Percentiles rank a stretch among this genome's conserved stretches.
These are phyloP conservation scores for Synaphobranchus kaupii DNA, from an alignment of 2,797 vertebrate genomes.

Conservation along the genomic window DNA sequence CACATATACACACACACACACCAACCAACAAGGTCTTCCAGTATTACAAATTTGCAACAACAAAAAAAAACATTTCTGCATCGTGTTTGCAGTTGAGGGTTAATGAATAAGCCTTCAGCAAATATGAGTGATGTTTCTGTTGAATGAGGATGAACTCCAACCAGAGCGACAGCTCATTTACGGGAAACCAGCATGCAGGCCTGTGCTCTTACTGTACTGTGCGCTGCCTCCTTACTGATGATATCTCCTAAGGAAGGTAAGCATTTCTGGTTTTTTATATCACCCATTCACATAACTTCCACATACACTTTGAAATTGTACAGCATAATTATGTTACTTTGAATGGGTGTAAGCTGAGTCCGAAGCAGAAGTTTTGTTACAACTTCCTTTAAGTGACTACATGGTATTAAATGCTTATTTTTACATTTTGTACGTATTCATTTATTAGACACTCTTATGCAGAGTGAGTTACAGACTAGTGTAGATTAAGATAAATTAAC, in stretches of 20 bases:
- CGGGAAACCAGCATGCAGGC: conserved; percentile 39
- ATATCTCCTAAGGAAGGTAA: conserved; percentile 57
- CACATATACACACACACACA: conserved; percentile 16
- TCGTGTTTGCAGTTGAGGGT: conserved; percentile 48
- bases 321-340: neutral
- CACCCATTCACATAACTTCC: neutral
- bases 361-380: neutral
- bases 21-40: neutral
- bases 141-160: neutral
- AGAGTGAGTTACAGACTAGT: too few relatives aligned
- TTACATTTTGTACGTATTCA: neutral
- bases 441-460: too few relatives aligned
- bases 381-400: neutral
- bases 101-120: conserved; percentile 71
- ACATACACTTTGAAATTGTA: neutral
- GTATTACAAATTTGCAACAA: neutral
- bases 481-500: too few relatives aligned
- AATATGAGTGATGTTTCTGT: conserved; percentile 55
- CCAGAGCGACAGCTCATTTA: neutral
- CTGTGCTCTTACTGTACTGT: conserved; percentile 35
- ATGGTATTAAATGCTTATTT: neutral
- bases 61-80: neutral
- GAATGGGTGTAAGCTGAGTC: neutral
- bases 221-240: conserved; percentile 38
- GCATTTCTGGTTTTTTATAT: conserved; percentile 24